These are phyloP conservation scores for Apogon hyalosoma DNA, from an alignment of 2,797 vertebrate genomes.

Conservation along the genomic window DNA sequence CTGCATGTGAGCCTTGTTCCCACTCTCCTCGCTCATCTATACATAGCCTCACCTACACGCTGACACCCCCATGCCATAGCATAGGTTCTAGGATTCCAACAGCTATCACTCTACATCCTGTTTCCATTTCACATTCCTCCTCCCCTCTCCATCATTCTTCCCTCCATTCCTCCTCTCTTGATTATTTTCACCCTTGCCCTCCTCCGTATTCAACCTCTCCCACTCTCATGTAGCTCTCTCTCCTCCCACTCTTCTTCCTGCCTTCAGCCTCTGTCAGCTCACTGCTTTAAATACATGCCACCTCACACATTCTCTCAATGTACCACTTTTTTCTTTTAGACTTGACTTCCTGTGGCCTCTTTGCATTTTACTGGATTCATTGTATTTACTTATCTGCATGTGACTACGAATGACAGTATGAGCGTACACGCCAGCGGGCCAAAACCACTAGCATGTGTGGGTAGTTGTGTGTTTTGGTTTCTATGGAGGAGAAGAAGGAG, in stretches of 20 bases:
- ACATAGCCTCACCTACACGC: constrained; percentile 73
- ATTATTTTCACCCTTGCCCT: constrained; percentile 76
- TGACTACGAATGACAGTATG: constrained; percentile 33
- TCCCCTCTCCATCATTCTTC: constrained; percentile 20
- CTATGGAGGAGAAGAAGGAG: constrained; percentile 42
- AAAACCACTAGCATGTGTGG: constrained; percentile 42
- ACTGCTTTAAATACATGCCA: constrained; percentile 66
- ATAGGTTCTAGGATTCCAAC: constrained; percentile 58
- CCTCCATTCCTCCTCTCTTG: constrained; percentile 59
- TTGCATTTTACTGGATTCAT: constrained; percentile 6
- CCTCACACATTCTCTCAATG: constrained; percentile 43
- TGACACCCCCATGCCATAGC: constrained; percentile 49
- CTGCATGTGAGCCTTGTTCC: constrained; percentile 39
- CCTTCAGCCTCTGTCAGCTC: constrained; percentile 61
- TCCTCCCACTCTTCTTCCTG: constrained; percentile 71
- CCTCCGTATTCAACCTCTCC: constrained; percentile 66
- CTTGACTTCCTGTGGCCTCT: constrained; percentile 31
- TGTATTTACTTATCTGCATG: constrained; percentile 3
- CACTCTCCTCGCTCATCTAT: constrained; percentile 56
- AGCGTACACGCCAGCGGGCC: constrained; percentile 38
- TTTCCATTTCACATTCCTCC: constrained; percentile 37
- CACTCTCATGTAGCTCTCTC: constrained; percentile 65
- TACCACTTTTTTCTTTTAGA: constrained; percentile 29
- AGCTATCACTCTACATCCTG: constrained; percentile 22
- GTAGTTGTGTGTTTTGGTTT: constrained; percentile 34